phyloP scores from a whole-genome alignment of 2,888 invertebrate genomes.

The Eudasyphora cyanicolor region DNA sequence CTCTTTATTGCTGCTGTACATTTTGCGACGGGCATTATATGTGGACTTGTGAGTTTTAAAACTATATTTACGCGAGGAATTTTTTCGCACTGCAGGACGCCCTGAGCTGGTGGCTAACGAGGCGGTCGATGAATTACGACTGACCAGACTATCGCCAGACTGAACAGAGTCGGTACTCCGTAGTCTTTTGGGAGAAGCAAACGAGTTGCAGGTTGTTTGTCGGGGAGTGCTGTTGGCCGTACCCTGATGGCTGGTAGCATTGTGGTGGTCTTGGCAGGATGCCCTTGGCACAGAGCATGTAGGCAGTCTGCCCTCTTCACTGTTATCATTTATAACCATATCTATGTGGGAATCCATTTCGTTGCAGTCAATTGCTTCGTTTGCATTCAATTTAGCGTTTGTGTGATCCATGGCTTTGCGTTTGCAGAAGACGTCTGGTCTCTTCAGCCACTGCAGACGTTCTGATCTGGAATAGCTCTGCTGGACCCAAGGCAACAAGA shows the following conservation, averaged over 20 bases:
- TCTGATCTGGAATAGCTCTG: slow-evolving; percentile 66
- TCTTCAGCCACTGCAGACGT: slow-evolving; percentile 76
- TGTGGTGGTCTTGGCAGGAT: slow-evolving; percentile 43
- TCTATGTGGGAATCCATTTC: slow-evolving; percentile 29
- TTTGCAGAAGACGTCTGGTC: slow-evolving; percentile 68
- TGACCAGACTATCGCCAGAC: slow-evolving; percentile 42
- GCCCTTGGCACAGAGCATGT: slow-evolving; percentile 64
- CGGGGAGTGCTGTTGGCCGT: slow-evolving; percentile 31
- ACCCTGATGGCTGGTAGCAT: slow-evolving; percentile 48
- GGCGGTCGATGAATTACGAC: slow-evolving; percentile 57
- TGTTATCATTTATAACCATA: slow-evolving; percentile 43
- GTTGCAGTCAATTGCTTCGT: slow-evolving; percentile 19
- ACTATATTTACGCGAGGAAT: slow-evolving; percentile 76
- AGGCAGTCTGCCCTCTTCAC: slow-evolving; percentile 30
- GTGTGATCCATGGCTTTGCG: slow-evolving; percentile 50
- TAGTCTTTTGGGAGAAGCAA: slow-evolving; percentile 47
- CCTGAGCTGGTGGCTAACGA: slow-evolving; percentile 40
- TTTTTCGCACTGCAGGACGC: slow-evolving; percentile 64
- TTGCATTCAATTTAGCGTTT: slow-evolving; percentile 31
- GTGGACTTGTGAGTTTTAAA: slow-evolving; percentile 78
- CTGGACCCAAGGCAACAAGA: slow-evolving; percentile 66
- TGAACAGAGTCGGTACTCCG: no score
- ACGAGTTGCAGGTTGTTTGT: slow-evolving; percentile 60
- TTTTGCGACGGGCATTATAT: slow-evolving; percentile 74
- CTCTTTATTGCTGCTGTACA: slow-evolving; percentile 66